Evolutionary conservation across 30 jellyfish, hydroid and myxozoan species (phyloP).

Genomic region (Aurelia aurita): DNA sequence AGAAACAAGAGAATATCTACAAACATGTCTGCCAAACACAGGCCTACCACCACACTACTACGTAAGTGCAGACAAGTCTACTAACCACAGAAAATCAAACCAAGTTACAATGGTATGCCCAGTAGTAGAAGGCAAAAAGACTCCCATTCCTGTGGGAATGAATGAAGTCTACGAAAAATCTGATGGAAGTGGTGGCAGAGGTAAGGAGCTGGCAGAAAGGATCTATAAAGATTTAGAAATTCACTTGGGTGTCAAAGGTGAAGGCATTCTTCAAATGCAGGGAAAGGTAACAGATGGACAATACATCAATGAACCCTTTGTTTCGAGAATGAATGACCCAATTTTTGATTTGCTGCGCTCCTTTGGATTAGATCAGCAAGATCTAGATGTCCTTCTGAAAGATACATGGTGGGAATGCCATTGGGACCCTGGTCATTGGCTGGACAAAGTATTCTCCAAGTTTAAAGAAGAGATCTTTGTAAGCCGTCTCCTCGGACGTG

Average conservation of each 20-base stretch:
- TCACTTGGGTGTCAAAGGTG: not conserved
- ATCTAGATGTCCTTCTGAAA: not conserved
- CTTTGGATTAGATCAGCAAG: not conserved
- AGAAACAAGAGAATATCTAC: slow-evolving; percentile 17
- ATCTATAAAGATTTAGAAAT: slow-evolving; percentile 15
- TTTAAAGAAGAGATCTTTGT: not conserved
- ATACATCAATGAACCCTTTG: slow-evolving; percentile 18
- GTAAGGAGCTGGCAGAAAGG: slow-evolving; percentile 14
- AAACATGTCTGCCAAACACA: slow-evolving; percentile 41
- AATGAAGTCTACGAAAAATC: slow-evolving; percentile 9
- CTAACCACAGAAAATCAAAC: slow-evolving; percentile 45
- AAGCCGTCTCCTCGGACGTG: slow-evolving; percentile 10
- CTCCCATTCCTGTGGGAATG: slow-evolving; percentile 20
- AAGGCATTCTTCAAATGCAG: slow-evolving; percentile 28
- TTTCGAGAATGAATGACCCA: slow-evolving; percentile 34
- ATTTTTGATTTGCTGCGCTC: slow-evolving; percentile 2
- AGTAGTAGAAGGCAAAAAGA: slow-evolving; percentile 15
- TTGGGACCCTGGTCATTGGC: slow-evolving; percentile 60
- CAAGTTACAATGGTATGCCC: slow-evolving; percentile 35
- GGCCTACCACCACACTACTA: slow-evolving; percentile 64
- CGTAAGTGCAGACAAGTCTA: slow-evolving; percentile 51
- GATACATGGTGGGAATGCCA: slow-evolving; percentile 47
- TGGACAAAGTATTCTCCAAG: slow-evolving; percentile 22
- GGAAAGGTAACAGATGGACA: too few species aligned
- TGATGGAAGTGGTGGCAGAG: slow-evolving; percentile 37